Conservation (phyloP, 2,797 vertebrate species). For the Decapterus maruadsi region DNA sequence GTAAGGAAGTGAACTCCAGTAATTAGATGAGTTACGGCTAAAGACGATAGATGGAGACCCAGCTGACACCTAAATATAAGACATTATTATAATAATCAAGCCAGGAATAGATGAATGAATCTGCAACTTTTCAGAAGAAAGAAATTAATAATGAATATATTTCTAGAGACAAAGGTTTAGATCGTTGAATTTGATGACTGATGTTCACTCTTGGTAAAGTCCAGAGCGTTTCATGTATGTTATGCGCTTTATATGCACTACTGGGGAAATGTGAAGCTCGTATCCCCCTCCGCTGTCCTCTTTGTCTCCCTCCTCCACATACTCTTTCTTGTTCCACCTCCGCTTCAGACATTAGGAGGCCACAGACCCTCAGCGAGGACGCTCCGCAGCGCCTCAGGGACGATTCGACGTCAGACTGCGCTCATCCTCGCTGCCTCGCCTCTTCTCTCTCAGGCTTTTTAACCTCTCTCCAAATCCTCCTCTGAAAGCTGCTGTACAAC, state of each 20-base stretch:
- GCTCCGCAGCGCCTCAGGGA: background rate
- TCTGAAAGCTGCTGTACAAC: background rate
- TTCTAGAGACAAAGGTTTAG: background rate
- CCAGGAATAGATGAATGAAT: too few species aligned
- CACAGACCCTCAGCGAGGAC: background rate
- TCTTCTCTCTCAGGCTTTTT: background rate
- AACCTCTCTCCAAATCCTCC: background rate
- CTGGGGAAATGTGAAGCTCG: background rate
- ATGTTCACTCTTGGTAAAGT: background rate
- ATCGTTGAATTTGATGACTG: background rate
- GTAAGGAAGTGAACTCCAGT: too few species aligned
- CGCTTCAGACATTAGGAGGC: background rate
- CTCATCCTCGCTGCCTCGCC: background rate
- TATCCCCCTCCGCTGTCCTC: background rate
- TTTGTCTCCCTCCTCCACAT: background rate
- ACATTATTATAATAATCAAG: too few species aligned
- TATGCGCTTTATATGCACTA: background rate
- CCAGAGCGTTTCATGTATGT: background rate
- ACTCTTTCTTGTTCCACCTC: background rate
- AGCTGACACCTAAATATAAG: too few species aligned
- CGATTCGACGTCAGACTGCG: background rate
- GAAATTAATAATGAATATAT: too few species aligned
- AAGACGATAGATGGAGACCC: too few species aligned
- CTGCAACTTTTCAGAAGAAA: too few species aligned
- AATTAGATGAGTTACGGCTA: too few species aligned